These are phyloP conservation scores for Selenia dentaria DNA, from an alignment of 2,888 invertebrate genomes.

Conservation along the genomic window DNA sequence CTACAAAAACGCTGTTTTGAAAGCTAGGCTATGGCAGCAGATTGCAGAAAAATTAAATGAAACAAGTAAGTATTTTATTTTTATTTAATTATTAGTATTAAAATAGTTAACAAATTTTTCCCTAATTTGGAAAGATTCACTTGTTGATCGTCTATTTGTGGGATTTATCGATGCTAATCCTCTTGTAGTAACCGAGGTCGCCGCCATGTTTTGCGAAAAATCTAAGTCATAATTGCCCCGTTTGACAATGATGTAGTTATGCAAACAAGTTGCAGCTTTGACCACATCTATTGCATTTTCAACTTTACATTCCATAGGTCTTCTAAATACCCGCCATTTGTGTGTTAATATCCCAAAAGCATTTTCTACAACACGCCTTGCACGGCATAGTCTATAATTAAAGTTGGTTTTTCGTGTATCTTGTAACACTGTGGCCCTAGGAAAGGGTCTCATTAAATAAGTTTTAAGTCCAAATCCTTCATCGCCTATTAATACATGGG, in stretches of 20 bases:
- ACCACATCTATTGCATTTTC: neutral
- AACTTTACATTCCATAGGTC: neutral
- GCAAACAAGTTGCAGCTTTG: neutral
- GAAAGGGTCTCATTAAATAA: neutral
- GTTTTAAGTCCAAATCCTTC: neutral
- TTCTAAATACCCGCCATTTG: neutral
- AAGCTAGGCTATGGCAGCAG: no score
- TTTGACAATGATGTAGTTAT: neutral
- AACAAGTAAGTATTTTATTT: no score
- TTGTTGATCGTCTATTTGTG: no score
- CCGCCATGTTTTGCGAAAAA: no score
- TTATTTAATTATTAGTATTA: no score
- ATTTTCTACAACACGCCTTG: neutral
- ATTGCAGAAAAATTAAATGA: no score
- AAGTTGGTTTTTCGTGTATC: neutral
- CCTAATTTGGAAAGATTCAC: no score
- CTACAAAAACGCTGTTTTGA: no score
- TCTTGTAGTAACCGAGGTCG: no score
- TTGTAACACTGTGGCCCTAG: neutral
- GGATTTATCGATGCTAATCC: no score
- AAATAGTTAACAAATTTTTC: no score
- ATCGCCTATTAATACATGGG: neutral
- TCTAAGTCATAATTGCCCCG: no score
- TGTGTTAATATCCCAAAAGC: neutral
- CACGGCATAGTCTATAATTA: neutral